Conservation (phyloP, 1,140 invertebrate species). For the Chionoecetes opilio region DNA sequence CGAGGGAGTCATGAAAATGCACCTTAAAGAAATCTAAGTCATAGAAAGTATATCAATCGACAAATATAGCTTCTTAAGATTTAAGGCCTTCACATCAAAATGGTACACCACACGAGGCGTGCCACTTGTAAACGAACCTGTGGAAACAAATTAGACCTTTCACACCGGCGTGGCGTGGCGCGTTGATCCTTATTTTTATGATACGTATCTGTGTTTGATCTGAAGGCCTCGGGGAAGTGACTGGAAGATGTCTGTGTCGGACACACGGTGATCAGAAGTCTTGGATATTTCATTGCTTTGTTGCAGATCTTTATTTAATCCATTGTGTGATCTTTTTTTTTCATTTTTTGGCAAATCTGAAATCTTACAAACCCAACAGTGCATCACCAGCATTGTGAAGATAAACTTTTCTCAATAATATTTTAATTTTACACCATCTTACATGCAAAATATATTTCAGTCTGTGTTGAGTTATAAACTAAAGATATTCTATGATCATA, state of each 20-base stretch:
- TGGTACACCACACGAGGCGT: too few species aligned
- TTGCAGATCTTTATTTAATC: not conserved
- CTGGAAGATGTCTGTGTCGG: not conserved
- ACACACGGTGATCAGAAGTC: not conserved
- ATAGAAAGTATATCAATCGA: too few species aligned
- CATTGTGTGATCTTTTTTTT: not conserved
- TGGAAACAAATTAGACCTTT: too few species aligned
- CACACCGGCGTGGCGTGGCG: too few species aligned
- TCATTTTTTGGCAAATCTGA: not conserved
- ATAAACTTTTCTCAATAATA: not conserved
- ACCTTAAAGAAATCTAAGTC: too few species aligned
- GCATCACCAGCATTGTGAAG: not conserved
- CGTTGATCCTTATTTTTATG: too few species aligned
- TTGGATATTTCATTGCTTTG: not conserved
- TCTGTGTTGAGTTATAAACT: conserved; percentile 13
- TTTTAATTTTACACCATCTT: not conserved
- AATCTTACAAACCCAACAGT: not conserved
- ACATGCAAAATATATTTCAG: not conserved
- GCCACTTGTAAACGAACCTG: too few species aligned
- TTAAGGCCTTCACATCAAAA: too few species aligned
- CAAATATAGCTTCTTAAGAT: too few species aligned
- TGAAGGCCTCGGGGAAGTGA: not conserved
- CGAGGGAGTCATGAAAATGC: too few species aligned
- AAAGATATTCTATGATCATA: not conserved
- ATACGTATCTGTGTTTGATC: too few species aligned